Evolutionary conservation across 2,113 vertebrate genomes (phyloP), one percentile per base, ranked within the genome.

Genomic region (Uropsilus gracilis): DNA sequence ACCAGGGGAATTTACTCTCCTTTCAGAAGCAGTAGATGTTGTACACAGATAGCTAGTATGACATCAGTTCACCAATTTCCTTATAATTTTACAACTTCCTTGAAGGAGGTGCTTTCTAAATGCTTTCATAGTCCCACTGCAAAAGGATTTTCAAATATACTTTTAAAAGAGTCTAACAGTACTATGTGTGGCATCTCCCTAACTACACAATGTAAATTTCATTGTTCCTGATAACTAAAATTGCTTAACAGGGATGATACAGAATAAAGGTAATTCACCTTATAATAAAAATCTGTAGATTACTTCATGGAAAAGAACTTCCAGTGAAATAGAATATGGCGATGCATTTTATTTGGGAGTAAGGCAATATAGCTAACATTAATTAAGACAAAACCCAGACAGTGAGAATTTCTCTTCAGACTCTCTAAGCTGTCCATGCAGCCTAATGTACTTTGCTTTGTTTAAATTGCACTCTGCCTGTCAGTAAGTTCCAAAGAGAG

Each of bases 201-300:
- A n/a, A n/a, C n/a, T n/a, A n/a, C n/a, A n/a, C n/a, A n/a, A n/a
- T n/a, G n/a, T n/a, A n/a, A n/a, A n/a, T n/a, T n/a, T n/a, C n/a
- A n/a, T n/a, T n/a, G n/a, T n/a, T n/a, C n/a, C n/a, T n/a, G n/a
- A n/a, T n/a, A n/a, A n/a, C n/a, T n/a, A n/a, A n/a, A n/a, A n/a
- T n/a, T n/a, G n/a, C n/a, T n/a, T n/a, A n/a, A n/a, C n/a, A n/a
- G n/a, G n/a, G n/a, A n/a, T n/a, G n/a, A n/a, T n/a, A n/a, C n/a
- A n/a, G n/a, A n/a, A n/a, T n/a, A n/a, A n/a, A n/a, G n/a, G n/a
- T n/a, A n/a, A n/a, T n/a, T 72, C 24, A 66, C 14, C 34, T 57
- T 37, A 3, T 34, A 86, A 89, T 66, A 91, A 82, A 96, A 86
- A 84, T 75, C n/a, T 89, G 10, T 34, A 76, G 53, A 95, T 73